Evolutionary conservation across 2,888 invertebrate genomes (phyloP).

Genomic region (Sialis lutaria): DNA sequence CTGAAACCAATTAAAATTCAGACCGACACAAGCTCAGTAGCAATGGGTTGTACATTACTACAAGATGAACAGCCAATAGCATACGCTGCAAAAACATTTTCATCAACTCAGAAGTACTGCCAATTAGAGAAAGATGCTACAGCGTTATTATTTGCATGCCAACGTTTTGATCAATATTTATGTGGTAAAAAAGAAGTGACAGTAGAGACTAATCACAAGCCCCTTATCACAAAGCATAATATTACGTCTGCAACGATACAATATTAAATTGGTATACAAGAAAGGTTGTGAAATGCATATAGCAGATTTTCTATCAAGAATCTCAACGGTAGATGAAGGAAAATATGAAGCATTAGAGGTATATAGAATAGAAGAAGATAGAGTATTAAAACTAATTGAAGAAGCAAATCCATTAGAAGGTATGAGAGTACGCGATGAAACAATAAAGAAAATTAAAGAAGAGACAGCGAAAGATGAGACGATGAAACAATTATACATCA

Average conservation of each 20-base stretch:
- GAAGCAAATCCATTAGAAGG: neutral
- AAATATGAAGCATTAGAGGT: neutral
- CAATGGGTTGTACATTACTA: neutral
- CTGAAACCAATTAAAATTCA: neutral
- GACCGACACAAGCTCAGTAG: neutral
- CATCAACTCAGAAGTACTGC: neutral
- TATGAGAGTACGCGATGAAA: neutral
- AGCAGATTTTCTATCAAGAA: neutral
- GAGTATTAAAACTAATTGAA: neutral
- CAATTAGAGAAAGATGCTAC: conserved; percentile 8
- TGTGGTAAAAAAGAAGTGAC: conserved; percentile 8
- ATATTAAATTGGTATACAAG: conserved; percentile 5
- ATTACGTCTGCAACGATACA: neutral
- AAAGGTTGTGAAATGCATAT: conserved; percentile 4
- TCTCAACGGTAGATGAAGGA: neutral
- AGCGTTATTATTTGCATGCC: conserved; percentile 9
- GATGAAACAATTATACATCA: neutral
- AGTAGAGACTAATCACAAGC: conserved; percentile 11
- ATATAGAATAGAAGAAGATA: neutral
- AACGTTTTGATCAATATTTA: conserved; percentile 11
- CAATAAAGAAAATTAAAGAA: neutral
- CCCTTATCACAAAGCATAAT: conserved; percentile 7
- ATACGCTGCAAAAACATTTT: neutral
- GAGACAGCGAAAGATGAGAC: neutral
- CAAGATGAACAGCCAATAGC: neutral